Conservation (phyloP, 2,797 vertebrate species). For the Selene dorsalis region DNA sequence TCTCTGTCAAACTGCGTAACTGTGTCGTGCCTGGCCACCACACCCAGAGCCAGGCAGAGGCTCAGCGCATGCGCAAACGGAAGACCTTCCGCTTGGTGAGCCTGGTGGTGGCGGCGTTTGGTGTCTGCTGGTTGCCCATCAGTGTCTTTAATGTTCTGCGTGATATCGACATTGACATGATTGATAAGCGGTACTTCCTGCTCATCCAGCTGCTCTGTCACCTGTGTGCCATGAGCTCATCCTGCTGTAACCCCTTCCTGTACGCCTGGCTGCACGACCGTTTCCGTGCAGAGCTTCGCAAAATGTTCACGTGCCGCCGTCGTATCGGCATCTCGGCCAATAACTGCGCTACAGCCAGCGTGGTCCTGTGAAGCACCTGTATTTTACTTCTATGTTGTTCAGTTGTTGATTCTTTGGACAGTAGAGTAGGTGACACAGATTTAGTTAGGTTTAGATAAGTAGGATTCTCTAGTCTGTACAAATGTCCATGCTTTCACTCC, state of each 20-base stretch:
- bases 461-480: neutral
- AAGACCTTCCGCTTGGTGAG: constrained; percentile 90
- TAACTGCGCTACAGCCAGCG: constrained; percentile 84
- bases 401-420: neutral
- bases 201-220: constrained; percentile 92
- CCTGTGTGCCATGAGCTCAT: constrained; percentile 91
- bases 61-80: constrained; percentile 86
- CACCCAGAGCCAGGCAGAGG: constrained; percentile 87
- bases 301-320: constrained; percentile 86
- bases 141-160: constrained; percentile 91
- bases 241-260: constrained; percentile 92
- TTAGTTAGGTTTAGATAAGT: neutral
- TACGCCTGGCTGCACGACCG: constrained; percentile 92
- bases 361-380: constrained; percentile 81
- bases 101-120: constrained; percentile 89
- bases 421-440: neutral
- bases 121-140: constrained; percentile 91
- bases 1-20: constrained; percentile 89
- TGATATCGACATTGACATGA: constrained; percentile 89
- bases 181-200: constrained; percentile 90
- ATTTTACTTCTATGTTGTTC: neutral
- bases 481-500: neutral
- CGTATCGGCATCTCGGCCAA: constrained; percentile 85
- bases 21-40: constrained; percentile 88
- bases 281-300: constrained; percentile 87